Percentiles rank a stretch among this genome's conserved stretches.
These are phyloP conservation scores for Patella pellucida DNA, from an alignment of 2,888 invertebrate genomes.

Conservation along the genomic window DNA sequence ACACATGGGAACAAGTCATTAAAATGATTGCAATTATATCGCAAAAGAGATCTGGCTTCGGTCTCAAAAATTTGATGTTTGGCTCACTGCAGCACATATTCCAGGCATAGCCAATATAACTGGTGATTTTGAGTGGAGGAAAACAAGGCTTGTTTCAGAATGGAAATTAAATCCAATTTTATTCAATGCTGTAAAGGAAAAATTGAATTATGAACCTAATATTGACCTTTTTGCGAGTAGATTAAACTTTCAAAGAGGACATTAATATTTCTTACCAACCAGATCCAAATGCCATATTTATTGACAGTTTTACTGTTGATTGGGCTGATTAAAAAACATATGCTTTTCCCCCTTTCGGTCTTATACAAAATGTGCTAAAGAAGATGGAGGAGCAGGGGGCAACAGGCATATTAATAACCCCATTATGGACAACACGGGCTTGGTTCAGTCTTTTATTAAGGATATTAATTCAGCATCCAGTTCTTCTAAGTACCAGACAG, in stretches of 20 bases:
- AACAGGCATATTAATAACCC: not conserved
- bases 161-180: not conserved
- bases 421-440: not conserved
- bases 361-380: not conserved
- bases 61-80: constrained; percentile 4
- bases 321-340: not conserved
- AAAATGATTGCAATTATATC: not conserved
- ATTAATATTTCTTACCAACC: not conserved
- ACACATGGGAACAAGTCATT: too few relatives aligned
- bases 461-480: not conserved
- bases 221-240: not conserved
- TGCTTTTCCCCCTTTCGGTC: not conserved
- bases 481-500: not conserved
- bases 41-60: too few relatives aligned
- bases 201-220: not conserved
- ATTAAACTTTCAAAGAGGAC: not conserved
- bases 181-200: not conserved
- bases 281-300: not conserved
- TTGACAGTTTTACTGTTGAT: not conserved
- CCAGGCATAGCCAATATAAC: constrained; percentile 17
- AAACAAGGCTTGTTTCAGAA: too few relatives aligned
- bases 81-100: constrained; percentile 24
- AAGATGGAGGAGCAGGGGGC: not conserved
- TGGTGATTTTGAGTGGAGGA: constrained; percentile 21
- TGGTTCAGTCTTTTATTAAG: not conserved